Evolutionary conservation across 1,140 invertebrate genomes (phyloP), one percentile per base, ranked within the genome.

Genomic region (Melipona quadrifasciata): DNA sequence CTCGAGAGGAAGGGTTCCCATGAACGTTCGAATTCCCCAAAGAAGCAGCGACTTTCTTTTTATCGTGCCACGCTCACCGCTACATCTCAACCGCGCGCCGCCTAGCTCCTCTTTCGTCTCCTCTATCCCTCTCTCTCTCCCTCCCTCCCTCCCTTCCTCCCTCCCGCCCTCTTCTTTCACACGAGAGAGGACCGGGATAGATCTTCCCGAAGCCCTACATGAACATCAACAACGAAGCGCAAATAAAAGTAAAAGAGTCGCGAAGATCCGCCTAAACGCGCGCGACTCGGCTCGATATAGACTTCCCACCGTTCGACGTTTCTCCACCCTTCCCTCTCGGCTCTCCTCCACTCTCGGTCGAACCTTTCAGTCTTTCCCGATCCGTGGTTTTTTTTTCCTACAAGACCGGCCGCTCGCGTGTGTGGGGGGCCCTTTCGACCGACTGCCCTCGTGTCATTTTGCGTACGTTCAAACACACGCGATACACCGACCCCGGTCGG

Each of bases 201-300:
- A 82, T 88, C 86, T 85, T 73, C 72, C 64, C 74, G 83, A 85
- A 87, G 68, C 87, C 67, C 27, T 88, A 88, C 86, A 88, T 77
- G 87, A 85, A 85, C 83, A 80, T 87, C 87, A 87, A 89, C 87
- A 89, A 88, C 87, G 75, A 72, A 80, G 72, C 83, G 70, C 83
- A 87, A 89, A 85, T 88, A 89, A 87, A 89, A 84, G 85, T 87
- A 86, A 87, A 86, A 86, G 77, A 77, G 58, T 77, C 58, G 27
- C n/a, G 64, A 47, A 47, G 51, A 82, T 82, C 73, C 39, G 51
- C 51, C 86, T 87, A 87, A 87, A 86, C 78, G 84, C 58, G 57
- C 34, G 51, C 17, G 65, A 5, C 65, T 64, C 34, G 1, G 14
- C 58, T 55, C 67, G 76, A 79, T 68, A 68, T 61, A 84, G 76